Conservation (phyloP, 2,797 vertebrate genomes). For the Spondyliosoma cantharus region DNA sequence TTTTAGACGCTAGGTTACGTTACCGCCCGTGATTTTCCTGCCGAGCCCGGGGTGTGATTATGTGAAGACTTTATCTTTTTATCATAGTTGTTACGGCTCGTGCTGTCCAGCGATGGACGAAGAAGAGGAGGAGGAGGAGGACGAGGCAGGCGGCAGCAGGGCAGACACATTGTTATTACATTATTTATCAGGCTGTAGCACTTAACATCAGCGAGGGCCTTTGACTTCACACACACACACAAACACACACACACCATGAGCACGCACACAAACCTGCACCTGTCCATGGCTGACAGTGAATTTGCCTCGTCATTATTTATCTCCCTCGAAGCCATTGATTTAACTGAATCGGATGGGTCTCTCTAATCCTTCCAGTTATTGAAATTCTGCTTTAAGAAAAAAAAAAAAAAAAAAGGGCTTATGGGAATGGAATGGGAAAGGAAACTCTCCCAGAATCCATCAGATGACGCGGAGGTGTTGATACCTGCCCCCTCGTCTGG, state of each 20-base stretch:
- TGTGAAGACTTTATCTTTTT: conserved; percentile 1
- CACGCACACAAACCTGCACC: conserved; percentile 34
- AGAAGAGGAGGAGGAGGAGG: too few relatives aligned
- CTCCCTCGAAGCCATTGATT: conserved; percentile 65
- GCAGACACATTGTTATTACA: conserved; percentile 29
- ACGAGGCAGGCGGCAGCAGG: conserved; percentile 20
- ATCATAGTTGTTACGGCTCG: background rate
- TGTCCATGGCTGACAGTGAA: conserved; percentile 36
- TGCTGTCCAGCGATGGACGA: conserved; percentile 4
- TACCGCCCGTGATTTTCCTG: background rate
- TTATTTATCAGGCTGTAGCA: conserved; percentile 62
- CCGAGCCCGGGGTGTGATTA: background rate
- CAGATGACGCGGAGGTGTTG: conserved; percentile 9
- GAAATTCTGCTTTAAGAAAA: conserved; percentile 46
- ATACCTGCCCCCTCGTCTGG: background rate
- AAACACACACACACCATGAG: background rate
- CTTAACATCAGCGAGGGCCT: conserved; percentile 31
- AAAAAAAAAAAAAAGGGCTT: conserved; percentile 4
- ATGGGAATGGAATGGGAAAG: conserved; percentile 36
- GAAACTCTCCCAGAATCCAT: conserved; percentile 38
- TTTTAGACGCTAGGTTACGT: background rate
- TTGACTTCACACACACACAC: conserved; percentile 21
- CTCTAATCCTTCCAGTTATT: conserved; percentile 64
- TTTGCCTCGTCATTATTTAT: conserved; percentile 72
- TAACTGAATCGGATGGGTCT: conserved; percentile 68